Conservation (phyloP, 2,797 vertebrate species). For the Uromys caudimaculatus region DNA sequence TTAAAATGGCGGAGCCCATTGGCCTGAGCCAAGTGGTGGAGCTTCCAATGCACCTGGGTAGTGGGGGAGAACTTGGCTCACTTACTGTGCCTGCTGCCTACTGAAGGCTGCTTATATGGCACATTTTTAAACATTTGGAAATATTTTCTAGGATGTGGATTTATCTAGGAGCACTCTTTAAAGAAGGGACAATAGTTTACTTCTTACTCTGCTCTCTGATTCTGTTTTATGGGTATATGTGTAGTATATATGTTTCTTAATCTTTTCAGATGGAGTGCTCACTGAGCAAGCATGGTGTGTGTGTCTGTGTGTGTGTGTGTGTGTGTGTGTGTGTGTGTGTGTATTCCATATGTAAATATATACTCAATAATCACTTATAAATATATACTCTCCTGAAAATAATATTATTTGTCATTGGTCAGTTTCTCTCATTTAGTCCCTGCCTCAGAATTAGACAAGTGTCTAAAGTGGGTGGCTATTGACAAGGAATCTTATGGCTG, state of each 20-base stretch:
- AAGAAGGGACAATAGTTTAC: not conserved
- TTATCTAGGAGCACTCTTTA: conserved; percentile 25
- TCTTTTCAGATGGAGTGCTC: not conserved
- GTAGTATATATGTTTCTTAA: not conserved
- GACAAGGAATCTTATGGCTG: not conserved
- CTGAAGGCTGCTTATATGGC: not conserved
- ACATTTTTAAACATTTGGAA: not conserved
- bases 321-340: not conserved
- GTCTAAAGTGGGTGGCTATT: not conserved
- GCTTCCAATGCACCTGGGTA: not conserved
- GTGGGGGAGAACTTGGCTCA: fast-evolving
- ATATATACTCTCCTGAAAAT: not conserved
- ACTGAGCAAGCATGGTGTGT: not conserved
- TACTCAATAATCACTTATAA: not conserved
- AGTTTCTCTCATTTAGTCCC: not conserved
- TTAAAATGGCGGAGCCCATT: too few relatives aligned
- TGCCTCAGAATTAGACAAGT: conserved; percentile 6
- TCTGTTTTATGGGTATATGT: not conserved
- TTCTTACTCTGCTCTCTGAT: not conserved
- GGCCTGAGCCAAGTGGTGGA: too few relatives aligned
- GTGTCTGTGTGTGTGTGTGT: too few relatives aligned
- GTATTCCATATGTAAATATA: not conserved
- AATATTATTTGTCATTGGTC: not conserved
- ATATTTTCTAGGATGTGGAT: not conserved
- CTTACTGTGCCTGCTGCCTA: too few relatives aligned